Base-by-base conservation (phyloP, 92 coral and sea anemone genomes). In the Meandrina meandrites region DNA sequence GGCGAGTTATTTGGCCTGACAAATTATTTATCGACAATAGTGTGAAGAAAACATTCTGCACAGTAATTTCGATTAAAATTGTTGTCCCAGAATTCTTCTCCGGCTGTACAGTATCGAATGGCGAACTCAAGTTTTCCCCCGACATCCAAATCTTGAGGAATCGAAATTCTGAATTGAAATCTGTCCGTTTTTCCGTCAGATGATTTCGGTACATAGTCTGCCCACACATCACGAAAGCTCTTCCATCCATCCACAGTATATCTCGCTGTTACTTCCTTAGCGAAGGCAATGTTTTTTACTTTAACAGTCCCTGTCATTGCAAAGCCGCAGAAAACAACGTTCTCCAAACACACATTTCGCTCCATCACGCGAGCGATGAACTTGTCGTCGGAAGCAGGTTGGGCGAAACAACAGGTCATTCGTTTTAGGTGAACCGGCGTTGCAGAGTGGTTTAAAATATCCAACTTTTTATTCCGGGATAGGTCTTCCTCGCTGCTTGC, bases 291-390 rank as follows among this genome's bases (percentile, higher is more conserved):
- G 91, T 94, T 94, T 82, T 91, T 86, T 8, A 94, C 98, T 72
- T 88, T 89, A 37, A 94, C 93, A 18, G 96, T 93, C n/a, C 99
- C 99, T 32, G 94, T 94, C 74, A 97, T 89, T 9, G 96, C 92
- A 72, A 87, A 91, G 57, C 98, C 96, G 19, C 95, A 97, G 69
- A 95, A 94, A 47, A 94, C 88, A 54, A 94, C 90, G 89, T 93
- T 95, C 84, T 97, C 99, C 68, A 97, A 82, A 79, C 98, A 97
- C n/a, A 97, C 99, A 19, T 62, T 78, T 54, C 93, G 94, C 69
- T 91, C 88, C 14, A 75, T 54, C 76, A 95, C 82, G 19, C 97
- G 96, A 56, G 82, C 80, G n/a, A 62, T 70, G 62, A 93, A 96
- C 54, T 91, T 88, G 24, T 77, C 88, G 81, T 88, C 75, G 45